Percentiles rank a stretch among this genome's conserved stretches.
These are phyloP conservation scores for Chaenogobius annularis DNA, from an alignment of 2,113 vertebrate species.

Conservation along the genomic window DNA sequence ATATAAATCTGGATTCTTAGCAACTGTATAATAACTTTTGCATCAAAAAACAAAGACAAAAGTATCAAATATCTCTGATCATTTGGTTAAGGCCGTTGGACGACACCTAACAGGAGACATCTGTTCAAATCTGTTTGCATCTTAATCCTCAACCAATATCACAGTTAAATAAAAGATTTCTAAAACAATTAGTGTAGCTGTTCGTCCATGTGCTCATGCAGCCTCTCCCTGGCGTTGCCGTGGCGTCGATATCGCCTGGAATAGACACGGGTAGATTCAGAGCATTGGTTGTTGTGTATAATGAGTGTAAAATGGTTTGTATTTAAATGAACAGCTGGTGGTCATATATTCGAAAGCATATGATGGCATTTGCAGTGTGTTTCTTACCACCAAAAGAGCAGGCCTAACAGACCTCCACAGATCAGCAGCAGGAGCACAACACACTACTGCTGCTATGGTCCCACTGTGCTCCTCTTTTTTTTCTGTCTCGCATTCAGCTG, in stretches of 20 bases:
- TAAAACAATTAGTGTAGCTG: constrained; percentile 33
- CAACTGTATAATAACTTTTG: too few species aligned
- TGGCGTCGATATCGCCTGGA: constrained; percentile 56
- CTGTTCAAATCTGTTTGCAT: too few species aligned
- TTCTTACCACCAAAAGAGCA: constrained; percentile 71
- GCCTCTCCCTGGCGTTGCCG: constrained; percentile 55
- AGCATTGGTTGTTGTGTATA: too few species aligned
- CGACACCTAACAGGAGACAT: too few species aligned
- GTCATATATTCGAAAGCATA: constrained; percentile 8
- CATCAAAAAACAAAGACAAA: too few species aligned
- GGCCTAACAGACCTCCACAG: constrained; percentile 51
- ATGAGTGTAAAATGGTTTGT: too few species aligned
- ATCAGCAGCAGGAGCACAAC: constrained; percentile 64
- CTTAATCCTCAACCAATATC: too few species aligned
- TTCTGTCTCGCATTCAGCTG: constrained; percentile 65
- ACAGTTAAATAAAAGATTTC: not conserved
- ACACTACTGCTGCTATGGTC: constrained; percentile 49
- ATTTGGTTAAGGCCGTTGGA: too few species aligned
- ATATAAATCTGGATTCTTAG: too few species aligned
- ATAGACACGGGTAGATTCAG: constrained; percentile 28
- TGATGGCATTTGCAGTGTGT: constrained; percentile 27
- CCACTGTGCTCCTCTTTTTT: constrained; percentile 30
- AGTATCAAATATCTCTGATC: too few species aligned
- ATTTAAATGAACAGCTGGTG: too few species aligned
- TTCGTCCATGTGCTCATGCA: constrained; percentile 62